Evolutionary conservation across 2,888 invertebrate genomes (phyloP).

Genomic region (Pollenia amentaria): DNA sequence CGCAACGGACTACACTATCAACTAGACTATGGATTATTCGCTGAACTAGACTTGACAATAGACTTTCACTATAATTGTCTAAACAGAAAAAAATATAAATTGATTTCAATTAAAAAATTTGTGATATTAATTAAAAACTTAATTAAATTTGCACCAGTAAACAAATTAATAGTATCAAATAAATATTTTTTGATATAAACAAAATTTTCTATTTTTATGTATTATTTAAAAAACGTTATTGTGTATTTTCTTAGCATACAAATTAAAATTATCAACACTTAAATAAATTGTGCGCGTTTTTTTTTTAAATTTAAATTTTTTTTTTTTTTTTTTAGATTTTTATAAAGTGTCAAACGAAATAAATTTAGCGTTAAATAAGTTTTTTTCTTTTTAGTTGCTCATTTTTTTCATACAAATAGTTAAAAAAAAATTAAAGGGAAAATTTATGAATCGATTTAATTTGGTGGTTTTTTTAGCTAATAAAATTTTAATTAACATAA

Average conservation of each 20-base stretch:
- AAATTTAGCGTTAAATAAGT: conserved; percentile 71
- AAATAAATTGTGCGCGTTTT: conserved; percentile 52
- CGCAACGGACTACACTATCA: too few relatives aligned
- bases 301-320: conserved; percentile 24
- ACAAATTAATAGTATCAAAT: too few relatives aligned
- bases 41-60: too few relatives aligned
- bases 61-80: too few relatives aligned
- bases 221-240: conserved; percentile 38
- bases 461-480: conserved; percentile 27
- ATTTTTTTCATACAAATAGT: neutral
- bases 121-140: too few relatives aligned
- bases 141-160: too few relatives aligned
- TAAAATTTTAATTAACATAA: conserved; percentile 39
- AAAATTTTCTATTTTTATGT: conserved; percentile 60
- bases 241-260: conserved; percentile 14
- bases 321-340: conserved; percentile 42
- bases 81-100: too few relatives aligned
- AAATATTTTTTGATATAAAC: too few relatives aligned
- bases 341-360: conserved; percentile 72
- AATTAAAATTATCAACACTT: conserved; percentile 34
- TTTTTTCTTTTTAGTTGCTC: conserved; percentile 26
- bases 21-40: too few relatives aligned
- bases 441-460: conserved; percentile 36
- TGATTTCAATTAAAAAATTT: too few relatives aligned
- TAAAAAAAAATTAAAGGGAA: neutral